Conservation (phyloP, 2,888 invertebrate genomes). For the Palloptera scutellata region DNA sequence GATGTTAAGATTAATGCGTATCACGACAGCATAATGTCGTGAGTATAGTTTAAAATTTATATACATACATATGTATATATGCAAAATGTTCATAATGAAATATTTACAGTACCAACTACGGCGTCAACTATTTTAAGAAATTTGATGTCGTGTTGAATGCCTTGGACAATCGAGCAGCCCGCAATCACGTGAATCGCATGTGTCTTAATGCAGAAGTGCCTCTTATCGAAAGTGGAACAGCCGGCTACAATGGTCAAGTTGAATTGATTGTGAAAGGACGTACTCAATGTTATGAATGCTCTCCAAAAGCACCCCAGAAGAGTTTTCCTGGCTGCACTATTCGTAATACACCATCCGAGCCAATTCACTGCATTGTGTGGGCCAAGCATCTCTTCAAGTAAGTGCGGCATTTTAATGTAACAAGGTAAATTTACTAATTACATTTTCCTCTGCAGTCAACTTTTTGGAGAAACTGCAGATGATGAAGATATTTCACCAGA, state of each 20-base stretch:
- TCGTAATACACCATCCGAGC: constrained; percentile 97
- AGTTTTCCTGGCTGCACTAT: constrained; percentile 98
- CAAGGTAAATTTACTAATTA: constrained; percentile 10
- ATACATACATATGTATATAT: not conserved
- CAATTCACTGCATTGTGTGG: constrained; percentile 99
- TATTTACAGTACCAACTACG: constrained; percentile 81
- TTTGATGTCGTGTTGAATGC: constrained; percentile 96
- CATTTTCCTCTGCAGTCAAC: constrained; percentile 72
- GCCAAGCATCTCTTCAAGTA: constrained; percentile 98
- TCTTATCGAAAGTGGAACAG: constrained; percentile 95
- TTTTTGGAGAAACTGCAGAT: constrained; percentile 96
- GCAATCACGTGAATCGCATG: constrained; percentile 99
- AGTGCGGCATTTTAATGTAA: constrained; percentile 51
- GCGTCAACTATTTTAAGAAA: constrained; percentile 88
- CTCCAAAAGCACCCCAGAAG: constrained; percentile 88
- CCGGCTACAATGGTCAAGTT: constrained; percentile 97
- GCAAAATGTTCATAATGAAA: not conserved
- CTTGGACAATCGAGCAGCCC: constrained; percentile 93
- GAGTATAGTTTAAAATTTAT: constrained; percentile 53
- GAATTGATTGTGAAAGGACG: constrained; percentile 84
- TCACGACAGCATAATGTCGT: constrained; percentile 94
- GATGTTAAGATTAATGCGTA: constrained; percentile 87
- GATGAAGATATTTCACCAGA: constrained; percentile 99
- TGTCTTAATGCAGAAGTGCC: constrained; percentile 95
- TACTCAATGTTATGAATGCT: constrained; percentile 97